phyloP scores from a whole-genome alignment of 2,113 vertebrate genomes.

The Syrrhaptes paradoxus region DNA sequence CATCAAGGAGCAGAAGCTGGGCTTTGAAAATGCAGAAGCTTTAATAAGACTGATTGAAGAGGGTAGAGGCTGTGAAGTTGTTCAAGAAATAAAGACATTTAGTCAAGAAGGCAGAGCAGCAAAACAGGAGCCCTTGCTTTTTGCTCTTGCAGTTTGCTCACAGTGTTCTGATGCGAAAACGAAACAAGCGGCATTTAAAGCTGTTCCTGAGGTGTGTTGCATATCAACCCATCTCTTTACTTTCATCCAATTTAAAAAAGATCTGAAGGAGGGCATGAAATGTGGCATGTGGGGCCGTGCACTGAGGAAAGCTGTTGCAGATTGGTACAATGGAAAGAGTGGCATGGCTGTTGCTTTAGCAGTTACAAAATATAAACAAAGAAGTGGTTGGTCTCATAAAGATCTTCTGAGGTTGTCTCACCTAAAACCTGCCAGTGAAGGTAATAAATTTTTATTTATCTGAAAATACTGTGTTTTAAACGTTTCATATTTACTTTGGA shows the following conservation, averaged over 20 bases:
- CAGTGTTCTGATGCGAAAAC: conserved; percentile 88
- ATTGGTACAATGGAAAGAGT: conserved; percentile 93
- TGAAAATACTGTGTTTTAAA: not conserved
- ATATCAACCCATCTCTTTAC: conserved; percentile 88
- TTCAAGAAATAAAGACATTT: conserved; percentile 86
- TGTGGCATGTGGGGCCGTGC: conserved; percentile 96
- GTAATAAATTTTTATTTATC: conserved; percentile 74
- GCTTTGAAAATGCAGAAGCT: conserved; percentile 75
- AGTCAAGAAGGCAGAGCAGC: conserved; percentile 79
- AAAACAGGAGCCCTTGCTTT: conserved; percentile 81
- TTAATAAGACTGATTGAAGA: conserved; percentile 86
- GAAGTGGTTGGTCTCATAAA: conserved; percentile 94
- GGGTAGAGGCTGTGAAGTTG: conserved; percentile 85
- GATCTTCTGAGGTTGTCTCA: conserved; percentile 93
- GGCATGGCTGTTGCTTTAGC: conserved; percentile 85
- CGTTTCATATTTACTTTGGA: not conserved
- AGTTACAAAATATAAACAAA: conserved; percentile 91
- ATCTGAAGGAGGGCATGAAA: conserved; percentile 89
- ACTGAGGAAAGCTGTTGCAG: conserved; percentile 89
- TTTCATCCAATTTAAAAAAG: conserved; percentile 93
- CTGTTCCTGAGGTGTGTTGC: conserved; percentile 86
- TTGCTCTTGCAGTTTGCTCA: conserved; percentile 90
- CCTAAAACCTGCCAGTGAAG: conserved; percentile 90
- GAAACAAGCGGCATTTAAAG: conserved; percentile 88
- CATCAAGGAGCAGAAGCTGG: conserved; percentile 78